Evolutionary conservation across 2,888 invertebrate species (phyloP).

Genomic region (Archaeoteleia sp.): DNA sequence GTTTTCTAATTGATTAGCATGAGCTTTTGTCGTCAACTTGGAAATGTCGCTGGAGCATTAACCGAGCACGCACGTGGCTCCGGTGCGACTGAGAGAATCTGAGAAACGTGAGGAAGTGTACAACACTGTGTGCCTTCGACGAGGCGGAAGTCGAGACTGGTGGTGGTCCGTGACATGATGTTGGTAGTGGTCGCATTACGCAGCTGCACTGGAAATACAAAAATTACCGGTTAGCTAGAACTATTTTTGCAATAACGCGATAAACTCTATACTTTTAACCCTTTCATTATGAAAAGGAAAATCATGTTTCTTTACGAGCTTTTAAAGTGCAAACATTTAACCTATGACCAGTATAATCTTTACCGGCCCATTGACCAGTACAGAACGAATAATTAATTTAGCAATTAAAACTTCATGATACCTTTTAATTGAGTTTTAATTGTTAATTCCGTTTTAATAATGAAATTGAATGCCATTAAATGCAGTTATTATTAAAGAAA

Average conservation of each 20-base stretch:
- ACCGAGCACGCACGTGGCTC: slow-evolving; percentile 69
- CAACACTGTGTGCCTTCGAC: slow-evolving; percentile 58
- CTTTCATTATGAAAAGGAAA: slow-evolving; percentile 2
- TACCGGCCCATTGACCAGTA: no score
- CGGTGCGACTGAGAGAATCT: slow-evolving; percentile 67
- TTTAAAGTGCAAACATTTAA: no score
- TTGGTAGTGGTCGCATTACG: slow-evolving; percentile 44
- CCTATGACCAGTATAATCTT: no score
- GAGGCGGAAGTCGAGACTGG: slow-evolving; percentile 67
- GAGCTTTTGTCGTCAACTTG: slow-evolving; percentile 11
- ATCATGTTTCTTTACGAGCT: not conserved
- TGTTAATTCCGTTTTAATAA: no score
- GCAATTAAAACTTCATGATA: no score
- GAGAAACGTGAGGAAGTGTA: slow-evolving; percentile 67
- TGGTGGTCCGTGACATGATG: slow-evolving; percentile 55
- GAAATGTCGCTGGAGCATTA: slow-evolving; percentile 55
- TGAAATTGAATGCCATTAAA: no score
- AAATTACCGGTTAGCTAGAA: slow-evolving; percentile 32
- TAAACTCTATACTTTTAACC: slow-evolving; percentile 2
- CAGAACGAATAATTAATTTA: no score
- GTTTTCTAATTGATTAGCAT: not conserved
- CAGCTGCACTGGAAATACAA: slow-evolving; percentile 37
- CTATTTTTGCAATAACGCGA: slow-evolving; percentile 20
- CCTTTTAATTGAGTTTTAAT: no score
- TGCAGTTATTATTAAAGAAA: no score